Conservation (phyloP, 2,113 vertebrate species). For the Notothenia rossii region DNA sequence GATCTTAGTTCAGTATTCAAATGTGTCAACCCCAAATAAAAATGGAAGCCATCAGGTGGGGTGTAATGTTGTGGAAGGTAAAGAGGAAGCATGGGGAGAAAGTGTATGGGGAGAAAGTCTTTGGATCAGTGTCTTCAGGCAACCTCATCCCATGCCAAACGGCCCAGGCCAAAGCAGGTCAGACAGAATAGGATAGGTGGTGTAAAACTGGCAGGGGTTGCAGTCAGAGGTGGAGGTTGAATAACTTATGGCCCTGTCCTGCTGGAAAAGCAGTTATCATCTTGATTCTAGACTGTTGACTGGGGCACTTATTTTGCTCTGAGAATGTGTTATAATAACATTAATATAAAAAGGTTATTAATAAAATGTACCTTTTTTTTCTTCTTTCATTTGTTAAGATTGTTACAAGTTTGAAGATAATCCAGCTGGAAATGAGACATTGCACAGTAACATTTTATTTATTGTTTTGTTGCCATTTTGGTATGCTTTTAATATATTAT, state of each 20-base stretch:
- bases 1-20: constrained; percentile 75
- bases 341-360: constrained; percentile 78
- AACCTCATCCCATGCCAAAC: constrained; percentile 66
- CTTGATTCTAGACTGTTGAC: constrained; percentile 79
- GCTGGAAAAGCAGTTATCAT: constrained; percentile 79
- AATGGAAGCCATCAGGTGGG: constrained; percentile 59
- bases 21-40: constrained; percentile 68
- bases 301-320: constrained; percentile 78
- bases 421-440: constrained; percentile 79
- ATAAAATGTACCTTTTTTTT: constrained; percentile 65
- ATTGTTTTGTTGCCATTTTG: constrained; percentile 82
- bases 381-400: constrained; percentile 59
- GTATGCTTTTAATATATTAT: constrained; percentile 83
- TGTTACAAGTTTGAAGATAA: constrained; percentile 78
- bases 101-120: constrained; percentile 42
- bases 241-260: constrained; percentile 56
- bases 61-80: constrained; percentile 54
- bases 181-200: constrained; percentile 44
- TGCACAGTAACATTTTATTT: constrained; percentile 85
- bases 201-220: constrained; percentile 60
- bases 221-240: constrained; percentile 36
- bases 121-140: constrained; percentile 68
- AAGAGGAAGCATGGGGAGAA: constrained; percentile 41
- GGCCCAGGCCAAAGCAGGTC: constrained; percentile 60
- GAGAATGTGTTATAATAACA: constrained; percentile 83